Evolutionary conservation across 2,113 vertebrate species (phyloP), one percentile per base, ranked within the genome.

Genomic region (Zeus faber): DNA sequence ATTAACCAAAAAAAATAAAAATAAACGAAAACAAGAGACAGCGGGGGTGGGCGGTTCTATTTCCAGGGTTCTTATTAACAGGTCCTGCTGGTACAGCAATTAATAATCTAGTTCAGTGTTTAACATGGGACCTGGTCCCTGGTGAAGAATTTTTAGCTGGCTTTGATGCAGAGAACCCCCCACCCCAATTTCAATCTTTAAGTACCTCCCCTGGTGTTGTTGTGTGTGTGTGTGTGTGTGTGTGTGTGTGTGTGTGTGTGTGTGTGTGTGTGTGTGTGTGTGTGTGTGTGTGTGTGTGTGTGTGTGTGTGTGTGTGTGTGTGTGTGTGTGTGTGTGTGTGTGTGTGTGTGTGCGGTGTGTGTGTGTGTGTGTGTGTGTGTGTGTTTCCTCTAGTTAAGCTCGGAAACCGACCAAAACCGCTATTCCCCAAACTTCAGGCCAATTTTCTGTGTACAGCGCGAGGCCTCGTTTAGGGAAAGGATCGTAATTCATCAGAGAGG

Each of bases 61-160:
- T 90, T 66, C n/a, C 67, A 51, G 68, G 69, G 61, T 69, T 76
- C 75, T 80, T 89, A 85, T 88, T 87, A 88, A 89, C 79, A 80
- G 79, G 77, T 88, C 87, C 84, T 85, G 27, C 79, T 88, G 83
- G 82, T 77, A 58, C 70, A 81, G 84, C 81, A 83, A 81, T 89
- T 87, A 87, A 88, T 89, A 84, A 89, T 82, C 79, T 84, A 74
- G 80, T 83, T 88, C 80, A 87, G 81, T 82, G 73, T 85, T 85
- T 88, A 88, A 81, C 84, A 81, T 83, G 84, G 84, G 85, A 89
- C 81, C 71, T 5, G 22, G 56, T 86, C 86, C 82, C 81, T 60
- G 43, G 79, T 75, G 85, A 67, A 66, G 62, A 62, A 77, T 66
- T 74, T 85, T 85, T 83, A 84, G 80, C 76, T 81, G 67, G 76